Base-by-base conservation (phyloP, 2,888 invertebrate genomes). In the Dione juno region DNA sequence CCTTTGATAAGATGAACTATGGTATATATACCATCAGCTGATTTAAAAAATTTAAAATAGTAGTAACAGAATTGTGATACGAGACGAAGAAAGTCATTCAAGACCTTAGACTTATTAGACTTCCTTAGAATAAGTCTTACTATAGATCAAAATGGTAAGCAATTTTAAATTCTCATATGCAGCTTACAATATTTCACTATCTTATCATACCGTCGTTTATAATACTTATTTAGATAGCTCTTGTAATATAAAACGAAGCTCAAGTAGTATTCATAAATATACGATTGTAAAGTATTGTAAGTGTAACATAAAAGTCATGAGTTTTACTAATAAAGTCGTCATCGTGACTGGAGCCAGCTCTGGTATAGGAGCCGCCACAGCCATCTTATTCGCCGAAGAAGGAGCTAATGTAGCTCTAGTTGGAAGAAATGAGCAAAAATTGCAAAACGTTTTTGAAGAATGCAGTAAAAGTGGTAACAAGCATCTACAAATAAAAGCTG, bases 321-420 rank as follows among this genome's bases (percentile, higher is more conserved):
- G 76, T 75, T 79, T 78, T 40, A 41, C 63, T 53, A 72, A 76
- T 28, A 85, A 84, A 81, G 81, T 83, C 0, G 82, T 80, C 0
- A 11, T 84, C 1, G 69, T 85, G 0, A 83, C 83, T 9, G 84
- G 85, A 1, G 79, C 79, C 3, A 82, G 84, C 54, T 77, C 81
- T 1, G 84, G 84, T 1, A 85, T 85, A 6, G 84, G 84, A 9
- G 84, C 84, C 11, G 76, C 76, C 0, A 74, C 81, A 10, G 82
- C 83, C 0, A 69, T 75, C 6, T 66, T 72, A 3, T 83, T 83
- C 57, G 77, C 81, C 14, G 81, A 78, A 71, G 80, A 84, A 76
- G 79, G 80, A 0, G 82, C 85, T 0, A 67, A 77, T 9, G 79
- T 86, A 0, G 81, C 78, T 0, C 77, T 84, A 3, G 80, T 82